Base-by-base conservation (phyloP, 1,140 invertebrate species). In the Drosophila albomicans region DNA sequence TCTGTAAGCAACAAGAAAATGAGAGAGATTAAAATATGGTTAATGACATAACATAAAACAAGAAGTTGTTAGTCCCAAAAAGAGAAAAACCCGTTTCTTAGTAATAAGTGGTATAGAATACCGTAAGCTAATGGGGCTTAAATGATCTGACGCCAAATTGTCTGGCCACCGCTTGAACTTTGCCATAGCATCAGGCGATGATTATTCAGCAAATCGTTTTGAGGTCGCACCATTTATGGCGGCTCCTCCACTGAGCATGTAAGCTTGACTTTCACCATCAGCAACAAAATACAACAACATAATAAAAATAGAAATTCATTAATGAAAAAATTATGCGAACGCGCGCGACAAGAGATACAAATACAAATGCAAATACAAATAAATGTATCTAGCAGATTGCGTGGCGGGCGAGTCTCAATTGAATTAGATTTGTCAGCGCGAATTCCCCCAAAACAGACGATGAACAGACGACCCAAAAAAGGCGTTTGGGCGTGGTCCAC, bases 1-100 rank as follows among this genome's bases (percentile, higher is more conserved):
- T 81, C 90, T 91, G 82, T 25, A 89, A 88, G 15, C 41, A 25
- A 25, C 20, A 25, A 25, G 20, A 25, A 25, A 25, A 25, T 25
- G 69, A 75, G 49, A 54, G 25, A 32, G 51, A 54, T 54, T 54
- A 69, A 15, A 38, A 11, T 45, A 64, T 15, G 30, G 11, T 64
- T 58, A 49, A 20, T 58, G 52, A 28, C 11, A 41, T 57, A 62
- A 57, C 54, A 20, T 35, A 15, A 35, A 38, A 38, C 1, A 11
- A 32, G n/a, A 11, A 10, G 49, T 52, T 52, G 51, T n/a, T 13
- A 2, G 6, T 38, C 7, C 35, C 35, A 38, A 38, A 32, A 25
- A 25, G 20, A 25, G 20, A 25, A 54, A 43, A 41, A 57, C 54
- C 35, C 11, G 57, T 45, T 59, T 43, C 41, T 13, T 7, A 43